Conservation (phyloP, 2,888 invertebrate species). For the Galerucella calmariensis region DNA sequence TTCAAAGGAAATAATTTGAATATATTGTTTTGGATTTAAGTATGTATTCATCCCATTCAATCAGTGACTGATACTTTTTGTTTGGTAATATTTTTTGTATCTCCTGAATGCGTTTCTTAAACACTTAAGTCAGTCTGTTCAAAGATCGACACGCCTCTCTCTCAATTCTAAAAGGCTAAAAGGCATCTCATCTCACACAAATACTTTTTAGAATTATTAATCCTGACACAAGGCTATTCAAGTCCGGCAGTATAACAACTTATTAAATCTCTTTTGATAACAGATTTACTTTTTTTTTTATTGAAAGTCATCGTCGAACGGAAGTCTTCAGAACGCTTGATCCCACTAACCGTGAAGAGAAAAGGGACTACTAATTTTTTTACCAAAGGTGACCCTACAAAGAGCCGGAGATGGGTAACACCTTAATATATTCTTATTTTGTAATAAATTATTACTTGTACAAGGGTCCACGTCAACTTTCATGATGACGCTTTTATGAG, state of each 20-base stretch:
- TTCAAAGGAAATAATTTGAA: not conserved
- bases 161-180: constrained; percentile 25
- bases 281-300: constrained; percentile 5
- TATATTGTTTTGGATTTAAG: not conserved
- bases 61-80: not conserved
- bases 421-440: not conserved
- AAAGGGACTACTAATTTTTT: constrained; percentile 3
- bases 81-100: constrained; percentile 1
- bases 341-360: constrained; percentile 21
- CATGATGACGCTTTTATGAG: too few species aligned
- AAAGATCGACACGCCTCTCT: constrained; percentile 29
- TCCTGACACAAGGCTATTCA: constrained; percentile 31
- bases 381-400: not conserved
- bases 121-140: constrained; percentile 22
- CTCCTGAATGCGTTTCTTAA: constrained; percentile 19
- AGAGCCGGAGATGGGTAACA: not conserved
- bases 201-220: constrained; percentile 19
- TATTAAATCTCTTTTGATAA: constrained; percentile 26
- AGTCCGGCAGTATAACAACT: constrained; percentile 30
- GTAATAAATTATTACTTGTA: too few species aligned
- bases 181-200: constrained; percentile 21
- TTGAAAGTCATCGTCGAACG: constrained; percentile 23
- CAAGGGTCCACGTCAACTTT: too few species aligned
- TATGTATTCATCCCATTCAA: not conserved
- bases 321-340: constrained; percentile 25